These are phyloP conservation scores for Chionodraco myersi DNA, from an alignment of 2,113 vertebrate genomes.

Conservation along the genomic window DNA sequence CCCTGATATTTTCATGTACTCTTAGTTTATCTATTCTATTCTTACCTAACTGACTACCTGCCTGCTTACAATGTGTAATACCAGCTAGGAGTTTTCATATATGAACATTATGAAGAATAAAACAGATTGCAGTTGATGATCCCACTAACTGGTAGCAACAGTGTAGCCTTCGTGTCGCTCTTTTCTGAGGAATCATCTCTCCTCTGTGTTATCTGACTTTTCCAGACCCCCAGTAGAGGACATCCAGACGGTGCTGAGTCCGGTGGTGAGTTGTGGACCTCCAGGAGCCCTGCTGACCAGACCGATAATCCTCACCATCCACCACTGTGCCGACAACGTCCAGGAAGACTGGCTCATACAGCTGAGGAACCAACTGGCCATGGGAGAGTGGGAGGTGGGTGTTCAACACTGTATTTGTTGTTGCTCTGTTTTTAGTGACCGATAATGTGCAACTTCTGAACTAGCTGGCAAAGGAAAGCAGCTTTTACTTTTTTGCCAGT, in stretches of 20 bases:
- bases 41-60: background rate
- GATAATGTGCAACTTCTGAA: background rate
- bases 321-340: conserved; percentile 91
- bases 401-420: background rate
- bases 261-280: conserved; percentile 95
- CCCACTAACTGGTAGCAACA: background rate
- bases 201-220: conserved; percentile 48
- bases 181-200: conserved; percentile 31
- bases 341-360: conserved; percentile 94
- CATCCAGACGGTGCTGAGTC: conserved; percentile 91
- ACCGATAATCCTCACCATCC: conserved; percentile 91
- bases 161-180: conserved; percentile 5
- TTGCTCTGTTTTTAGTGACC: background rate
- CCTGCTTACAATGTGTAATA: background rate
- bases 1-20: conserved; percentile 18
- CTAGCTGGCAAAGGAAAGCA: background rate
- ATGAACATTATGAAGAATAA: conserved; percentile 13
- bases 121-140: conserved; percentile 6
- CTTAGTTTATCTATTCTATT: background rate
- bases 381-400: conserved; percentile 93
- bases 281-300: conserved; percentile 91
- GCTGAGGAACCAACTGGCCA: conserved; percentile 88
- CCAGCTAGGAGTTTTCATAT: background rate
- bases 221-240: conserved; percentile 91
- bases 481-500: background rate